These are phyloP conservation scores for Nothoprocta perdicaria DNA, from an alignment of 2,113 vertebrate species.

Conservation along the genomic window DNA sequence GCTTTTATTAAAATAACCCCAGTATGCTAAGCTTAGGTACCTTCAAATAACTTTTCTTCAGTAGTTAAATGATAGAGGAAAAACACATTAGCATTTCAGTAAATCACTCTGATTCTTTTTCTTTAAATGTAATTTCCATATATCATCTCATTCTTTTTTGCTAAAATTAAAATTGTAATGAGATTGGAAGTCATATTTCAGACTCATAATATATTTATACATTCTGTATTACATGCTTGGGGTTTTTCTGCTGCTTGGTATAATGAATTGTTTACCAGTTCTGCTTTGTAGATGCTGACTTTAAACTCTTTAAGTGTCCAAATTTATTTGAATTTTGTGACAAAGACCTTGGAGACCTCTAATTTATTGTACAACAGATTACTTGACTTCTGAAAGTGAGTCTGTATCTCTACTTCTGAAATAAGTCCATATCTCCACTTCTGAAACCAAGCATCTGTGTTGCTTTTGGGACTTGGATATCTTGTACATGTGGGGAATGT, in stretches of 20 bases:
- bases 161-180: not conserved
- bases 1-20: slow-evolving; percentile 14
- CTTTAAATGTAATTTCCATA: not conserved
- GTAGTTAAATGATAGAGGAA: not conserved
- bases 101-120: not conserved
- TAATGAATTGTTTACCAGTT: not conserved
- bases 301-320: not conserved
- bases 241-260: not conserved
- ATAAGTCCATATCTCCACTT: not conserved
- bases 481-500: not conserved
- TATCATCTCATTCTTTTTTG: slow-evolving; percentile 1
- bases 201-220: not conserved
- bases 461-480: not conserved
- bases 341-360: not conserved
- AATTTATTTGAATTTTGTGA: not conserved
- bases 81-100: not conserved
- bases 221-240: not conserved
- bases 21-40: not conserved
- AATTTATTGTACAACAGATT: not conserved
- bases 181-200: slow-evolving; percentile 25
- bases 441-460: not conserved
- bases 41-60: not conserved
- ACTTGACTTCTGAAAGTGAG: not conserved
- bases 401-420: not conserved
- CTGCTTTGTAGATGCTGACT: not conserved